These are phyloP conservation scores for Parus major DNA, from an alignment of 2,113 vertebrate species.

Conservation along the genomic window DNA sequence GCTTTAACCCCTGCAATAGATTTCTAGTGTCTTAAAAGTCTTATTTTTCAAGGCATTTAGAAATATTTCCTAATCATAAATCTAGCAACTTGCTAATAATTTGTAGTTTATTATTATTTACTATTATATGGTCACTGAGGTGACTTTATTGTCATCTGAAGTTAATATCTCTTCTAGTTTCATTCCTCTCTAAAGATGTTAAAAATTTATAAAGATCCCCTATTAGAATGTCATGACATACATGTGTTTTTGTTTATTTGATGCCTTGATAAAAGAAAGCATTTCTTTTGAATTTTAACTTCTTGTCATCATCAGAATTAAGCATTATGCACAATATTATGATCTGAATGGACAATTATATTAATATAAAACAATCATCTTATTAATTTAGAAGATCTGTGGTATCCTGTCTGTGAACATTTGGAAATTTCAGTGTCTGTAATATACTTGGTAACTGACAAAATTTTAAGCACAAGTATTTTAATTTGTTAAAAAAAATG, in stretches of 20 bases:
- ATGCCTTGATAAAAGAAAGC: background rate
- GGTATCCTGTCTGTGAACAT: accelerated
- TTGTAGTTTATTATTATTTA: background rate
- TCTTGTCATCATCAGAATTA: background rate
- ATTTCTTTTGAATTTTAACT: background rate
- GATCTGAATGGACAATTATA: background rate
- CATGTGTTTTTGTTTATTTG: background rate
- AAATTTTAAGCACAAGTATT: background rate
- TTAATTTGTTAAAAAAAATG: background rate
- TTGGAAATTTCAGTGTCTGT: background rate
- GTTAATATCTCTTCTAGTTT: background rate
- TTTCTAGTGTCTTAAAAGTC: background rate
- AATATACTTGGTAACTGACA: background rate
- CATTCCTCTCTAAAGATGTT: background rate
- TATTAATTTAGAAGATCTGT: background rate
- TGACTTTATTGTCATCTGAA: background rate
- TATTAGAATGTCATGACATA: background rate
- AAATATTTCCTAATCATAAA: background rate
- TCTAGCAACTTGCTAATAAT: background rate
- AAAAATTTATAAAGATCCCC: background rate
- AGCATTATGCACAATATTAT: background rate
- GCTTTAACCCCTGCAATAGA: background rate
- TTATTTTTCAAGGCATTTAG: background rate
- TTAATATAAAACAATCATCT: background rate
- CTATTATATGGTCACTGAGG: background rate